Base-by-base conservation (phyloP, 2,888 invertebrate genomes). In the Drosophila siamana region DNA sequence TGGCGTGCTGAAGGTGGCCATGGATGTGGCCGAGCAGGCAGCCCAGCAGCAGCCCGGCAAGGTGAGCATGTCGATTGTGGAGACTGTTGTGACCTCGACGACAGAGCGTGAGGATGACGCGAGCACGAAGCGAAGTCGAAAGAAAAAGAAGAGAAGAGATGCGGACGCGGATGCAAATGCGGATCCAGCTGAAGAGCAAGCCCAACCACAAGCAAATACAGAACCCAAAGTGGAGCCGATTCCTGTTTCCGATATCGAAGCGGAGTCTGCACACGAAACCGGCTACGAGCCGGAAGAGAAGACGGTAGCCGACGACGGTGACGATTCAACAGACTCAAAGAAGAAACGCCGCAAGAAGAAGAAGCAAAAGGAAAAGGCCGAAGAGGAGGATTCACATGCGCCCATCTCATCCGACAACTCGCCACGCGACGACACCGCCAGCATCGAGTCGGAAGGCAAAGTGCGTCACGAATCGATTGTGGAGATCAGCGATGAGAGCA, bases 211-310 rank as follows among this genome's bases (percentile, higher is more conserved):
- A 26, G 26, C 48, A 1, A 60, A 59, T 40, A 30, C 68, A 26
- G 69, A 57, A 61, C 19, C 28, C 5, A n/a, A 30, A 8, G 41
- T 41, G 41, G 64, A 94, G 40, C 93, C 51, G 5, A 66, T 68
- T 26, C 40, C 73, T 15, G 66, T 66, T 51, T 82, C 88, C 64
- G 84, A 78, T 55, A 68, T 77, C 54, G 77, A 81, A 60, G 56
- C 63, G 38, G 93, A 93, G 19, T 92, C 93, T 38, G 93, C 80
- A 6, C 77, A 77, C 28, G 95, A 94, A 87, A 93, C 93, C 68
- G 96, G 96, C n/a, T 96, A 96, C 86, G 96, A 96, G 89, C 94
- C 95, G 8, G 96, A 91, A 43, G 89, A 95, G 84, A 94, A 94
- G 73, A 93, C 94, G 69, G 94, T 95, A 1, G 92, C 94, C 19